Evolutionary conservation across 2,888 invertebrate genomes (phyloP).

Genomic region (Halocaridina rubra): DNA sequence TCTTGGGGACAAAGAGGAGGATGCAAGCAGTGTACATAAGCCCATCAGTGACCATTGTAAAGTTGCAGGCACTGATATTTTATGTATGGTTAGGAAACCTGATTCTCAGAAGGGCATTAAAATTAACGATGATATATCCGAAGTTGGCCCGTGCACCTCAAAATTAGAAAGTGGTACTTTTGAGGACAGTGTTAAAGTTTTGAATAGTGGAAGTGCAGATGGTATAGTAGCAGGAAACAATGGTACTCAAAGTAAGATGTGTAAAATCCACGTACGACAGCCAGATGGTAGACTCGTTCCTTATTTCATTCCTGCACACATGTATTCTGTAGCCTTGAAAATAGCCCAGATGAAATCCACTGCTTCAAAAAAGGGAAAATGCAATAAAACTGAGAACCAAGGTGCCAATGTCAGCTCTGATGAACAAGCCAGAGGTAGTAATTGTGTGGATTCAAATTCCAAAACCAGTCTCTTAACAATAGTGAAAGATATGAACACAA

Average conservation of each 20-base stretch:
- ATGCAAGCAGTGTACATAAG: not conserved
- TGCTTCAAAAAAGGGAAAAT: not conserved
- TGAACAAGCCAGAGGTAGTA: not conserved
- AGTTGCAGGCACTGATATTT: not conserved
- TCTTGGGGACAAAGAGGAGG: not conserved
- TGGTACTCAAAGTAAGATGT: constrained; percentile 33
- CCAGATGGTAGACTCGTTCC: constrained; percentile 24
- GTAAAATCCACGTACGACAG: constrained; percentile 38
- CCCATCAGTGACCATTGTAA: not conserved
- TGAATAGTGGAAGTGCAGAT: not conserved
- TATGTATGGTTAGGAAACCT: not conserved
- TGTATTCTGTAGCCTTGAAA: constrained; percentile 46
- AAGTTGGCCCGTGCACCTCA: too few species aligned
- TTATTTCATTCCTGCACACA: constrained; percentile 35
- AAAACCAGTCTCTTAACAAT: not conserved
- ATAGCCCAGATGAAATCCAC: constrained; percentile 1
- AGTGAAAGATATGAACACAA: not conserved
- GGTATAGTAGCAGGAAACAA: not conserved
- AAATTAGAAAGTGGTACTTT: not conserved
- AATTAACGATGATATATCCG: not conserved
- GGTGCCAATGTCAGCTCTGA: not conserved
- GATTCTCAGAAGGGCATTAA: not conserved
- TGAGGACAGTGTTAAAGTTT: not conserved
- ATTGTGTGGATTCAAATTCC: not conserved
- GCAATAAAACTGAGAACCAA: not conserved